A percentile compares a stretch with the other conserved stretches of the same genome.
phyloP scores from a whole-genome alignment of 92 coral and sea anemone genomes.

The Zoanthus gigantus region DNA sequence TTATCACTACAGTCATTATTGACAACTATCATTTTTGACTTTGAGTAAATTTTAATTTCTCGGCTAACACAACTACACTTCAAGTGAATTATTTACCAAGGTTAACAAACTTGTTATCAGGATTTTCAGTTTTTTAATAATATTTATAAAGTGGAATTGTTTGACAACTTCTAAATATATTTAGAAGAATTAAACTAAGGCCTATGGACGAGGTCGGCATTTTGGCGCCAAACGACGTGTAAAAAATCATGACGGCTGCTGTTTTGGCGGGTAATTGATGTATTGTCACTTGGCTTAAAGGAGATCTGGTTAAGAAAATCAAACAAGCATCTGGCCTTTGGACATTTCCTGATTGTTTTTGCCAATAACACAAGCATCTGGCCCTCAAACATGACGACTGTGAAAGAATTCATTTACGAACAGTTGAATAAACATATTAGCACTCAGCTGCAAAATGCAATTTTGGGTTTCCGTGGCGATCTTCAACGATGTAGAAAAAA shows the following conservation, averaged over 20 bases:
- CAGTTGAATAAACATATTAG: conserved; percentile 18
- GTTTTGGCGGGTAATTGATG: conserved; percentile 73
- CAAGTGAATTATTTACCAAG: not conserved
- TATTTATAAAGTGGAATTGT: not conserved
- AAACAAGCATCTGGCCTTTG: conserved; percentile 53
- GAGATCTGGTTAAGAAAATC: conserved; percentile 53
- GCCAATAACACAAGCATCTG: conserved; percentile 47
- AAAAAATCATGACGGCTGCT: conserved; percentile 45
- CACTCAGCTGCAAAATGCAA: not conserved
- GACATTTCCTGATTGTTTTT: conserved; percentile 42
- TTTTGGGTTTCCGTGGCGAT: conserved; percentile 1
- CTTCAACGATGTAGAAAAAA: conserved; percentile 9
- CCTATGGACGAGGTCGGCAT: not conserved
- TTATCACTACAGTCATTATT: not conserved
- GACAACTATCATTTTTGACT: not conserved
- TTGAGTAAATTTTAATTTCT: not conserved
- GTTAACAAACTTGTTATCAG: not conserved
- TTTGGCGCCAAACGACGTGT: conserved; percentile 59
- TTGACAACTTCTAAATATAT: not conserved
- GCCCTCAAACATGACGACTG: conserved; percentile 40
- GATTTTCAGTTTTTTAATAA: not conserved
- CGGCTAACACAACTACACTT: conserved; percentile 19
- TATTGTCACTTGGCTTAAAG: conserved; percentile 64
- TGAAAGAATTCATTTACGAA: conserved; percentile 26
- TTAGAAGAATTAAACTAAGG: not conserved